phyloP scores from a whole-genome alignment of 2,113 vertebrate genomes.

The Gallinago jamesoni region DNA sequence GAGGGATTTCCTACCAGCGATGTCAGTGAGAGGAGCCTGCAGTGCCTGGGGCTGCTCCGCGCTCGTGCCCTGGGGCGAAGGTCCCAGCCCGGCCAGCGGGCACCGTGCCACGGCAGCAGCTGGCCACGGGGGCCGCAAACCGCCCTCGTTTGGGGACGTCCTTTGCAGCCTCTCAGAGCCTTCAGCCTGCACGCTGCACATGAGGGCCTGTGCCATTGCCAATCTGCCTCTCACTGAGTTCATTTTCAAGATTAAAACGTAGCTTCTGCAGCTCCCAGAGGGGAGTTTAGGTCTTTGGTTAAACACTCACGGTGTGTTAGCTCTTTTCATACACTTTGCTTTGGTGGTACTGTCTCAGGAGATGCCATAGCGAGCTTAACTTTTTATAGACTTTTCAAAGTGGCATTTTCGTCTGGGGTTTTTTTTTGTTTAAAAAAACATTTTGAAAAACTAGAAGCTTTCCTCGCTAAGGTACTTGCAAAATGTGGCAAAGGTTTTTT shows the following conservation, averaged over 20 bases:
- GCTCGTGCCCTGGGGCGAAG: neutral
- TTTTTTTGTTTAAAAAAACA: neutral
- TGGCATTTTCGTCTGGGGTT: too few relatives aligned
- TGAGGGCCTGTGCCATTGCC: neutral
- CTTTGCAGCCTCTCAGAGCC: neutral
- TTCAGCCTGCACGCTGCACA: too few relatives aligned
- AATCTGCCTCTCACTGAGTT: neutral
- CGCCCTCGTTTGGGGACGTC: neutral
- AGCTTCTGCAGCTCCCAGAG: neutral
- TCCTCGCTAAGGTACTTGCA: neutral
- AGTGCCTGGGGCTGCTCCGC: neutral
- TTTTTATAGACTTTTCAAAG: neutral
- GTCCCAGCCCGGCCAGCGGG: accelerated
- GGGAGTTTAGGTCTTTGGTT: neutral
- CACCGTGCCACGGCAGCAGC: neutral
- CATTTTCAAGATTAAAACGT: neutral
- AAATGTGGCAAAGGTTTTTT: neutral
- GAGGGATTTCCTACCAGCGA: neutral
- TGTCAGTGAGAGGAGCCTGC: neutral
- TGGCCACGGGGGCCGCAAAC: neutral
- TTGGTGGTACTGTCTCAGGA: neutral
- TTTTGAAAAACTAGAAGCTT: neutral
- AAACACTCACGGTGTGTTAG: accelerated
- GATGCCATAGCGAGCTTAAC: accelerated
- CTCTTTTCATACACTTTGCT: neutral